Base-by-base conservation (phyloP, 2,113 vertebrate species). In the Erinaceus europaeus region DNA sequence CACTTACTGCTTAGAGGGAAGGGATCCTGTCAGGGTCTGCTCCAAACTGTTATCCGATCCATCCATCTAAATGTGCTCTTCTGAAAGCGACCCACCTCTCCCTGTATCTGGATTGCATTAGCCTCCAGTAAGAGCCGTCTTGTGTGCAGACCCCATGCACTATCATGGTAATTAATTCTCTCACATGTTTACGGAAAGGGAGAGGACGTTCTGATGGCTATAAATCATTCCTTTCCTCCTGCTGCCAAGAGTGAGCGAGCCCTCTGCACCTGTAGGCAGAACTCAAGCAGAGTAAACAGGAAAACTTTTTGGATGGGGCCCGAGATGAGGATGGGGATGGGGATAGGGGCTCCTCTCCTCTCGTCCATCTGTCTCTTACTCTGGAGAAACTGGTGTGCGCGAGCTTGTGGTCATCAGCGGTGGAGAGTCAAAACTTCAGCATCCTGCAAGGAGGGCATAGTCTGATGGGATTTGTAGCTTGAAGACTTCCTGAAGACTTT, bases 151-250 rank as follows among this genome's bases (percentile, higher is more conserved):
- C 20, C 44, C 93, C 59, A 91, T 92, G 18, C 14, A 6, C 88
- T 97, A 82, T 55, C 95, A 75, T 96, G 97, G 93, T 90, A 96
- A 96, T 97, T 97, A 93, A 94, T 95, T 96, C 92, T 74, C 40
- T 90, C 59, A 92, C 90, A 68, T 96, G 57, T 91, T 97, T 95
- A 88, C 93, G 89, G 92, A 96, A 96, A 93, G 90, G n/a, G 75
- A 96, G 95, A 95, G 94, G 91, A 91, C 94, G 44, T 88, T 92
- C 38, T 95, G 95, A 90, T 95, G 95, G 77, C 92, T 96, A 96
- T 62, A 94, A 95, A 91, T 96, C 96, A 91, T 96, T 44, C 94
- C 93, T 84, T 96, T 90, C 85, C 91, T 90, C 72, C 0, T 7
- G 42, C 91, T 95, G 91, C 94, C 92, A 95, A 91, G 92, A 97